Conservation (phyloP, 1,140 invertebrate species). For the Dreissena polymorpha region DNA sequence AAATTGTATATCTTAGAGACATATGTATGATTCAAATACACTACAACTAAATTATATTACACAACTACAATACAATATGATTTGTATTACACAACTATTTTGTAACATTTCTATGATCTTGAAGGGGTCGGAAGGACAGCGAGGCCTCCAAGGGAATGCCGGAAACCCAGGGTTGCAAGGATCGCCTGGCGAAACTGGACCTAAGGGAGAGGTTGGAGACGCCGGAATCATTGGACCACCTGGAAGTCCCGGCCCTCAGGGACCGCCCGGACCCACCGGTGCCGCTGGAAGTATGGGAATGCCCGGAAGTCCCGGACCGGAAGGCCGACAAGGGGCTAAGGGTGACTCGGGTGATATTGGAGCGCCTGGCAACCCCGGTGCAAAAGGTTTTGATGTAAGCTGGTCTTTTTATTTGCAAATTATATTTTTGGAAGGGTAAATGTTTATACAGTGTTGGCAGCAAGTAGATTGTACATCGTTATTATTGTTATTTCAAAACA, state of each 20-base stretch:
- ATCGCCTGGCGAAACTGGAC: conserved; percentile 67
- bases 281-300: conserved; percentile 80
- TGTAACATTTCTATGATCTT: neutral
- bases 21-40: too few relatives aligned
- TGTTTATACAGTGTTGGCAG: too few relatives aligned
- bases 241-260: conserved; percentile 68
- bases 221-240: conserved; percentile 65
- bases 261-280: conserved; percentile 86
- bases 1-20: too few relatives aligned
- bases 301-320: conserved; percentile 80
- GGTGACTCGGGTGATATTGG: conserved; percentile 85
- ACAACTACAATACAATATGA: too few relatives aligned
- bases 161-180: conserved; percentile 90
- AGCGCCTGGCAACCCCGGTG: conserved; percentile 84
- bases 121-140: conserved; percentile 83
- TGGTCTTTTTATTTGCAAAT: neutral
- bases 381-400: conserved; percentile 60
- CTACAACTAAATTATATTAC: too few relatives aligned
- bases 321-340: conserved; percentile 74
- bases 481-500: too few relatives aligned
- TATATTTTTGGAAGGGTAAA: neutral
- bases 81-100: too few relatives aligned
- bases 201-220: conserved; percentile 72
- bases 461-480: too few relatives aligned
- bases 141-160: conserved; percentile 88